Conservation (phyloP, 2,888 invertebrate species). For the Bellardia pandia region DNA sequence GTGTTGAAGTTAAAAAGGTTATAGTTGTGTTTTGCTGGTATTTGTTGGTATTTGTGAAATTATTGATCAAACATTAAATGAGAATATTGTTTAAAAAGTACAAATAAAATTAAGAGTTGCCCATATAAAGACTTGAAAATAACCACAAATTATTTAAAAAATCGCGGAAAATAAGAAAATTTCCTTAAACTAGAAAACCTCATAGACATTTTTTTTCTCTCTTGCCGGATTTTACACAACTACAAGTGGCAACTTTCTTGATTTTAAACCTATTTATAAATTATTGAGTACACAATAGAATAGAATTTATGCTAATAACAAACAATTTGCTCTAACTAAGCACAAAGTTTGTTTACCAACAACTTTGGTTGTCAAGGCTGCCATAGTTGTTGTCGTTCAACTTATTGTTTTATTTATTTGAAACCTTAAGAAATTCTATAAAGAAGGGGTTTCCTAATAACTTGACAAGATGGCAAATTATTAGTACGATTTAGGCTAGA, state of each 20-base stretch:
- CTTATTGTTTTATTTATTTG: slow-evolving; percentile 14
- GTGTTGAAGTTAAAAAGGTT: slow-evolving; percentile 67
- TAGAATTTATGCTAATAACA: slow-evolving; percentile 60
- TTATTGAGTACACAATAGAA: slow-evolving; percentile 43
- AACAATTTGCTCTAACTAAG: slow-evolving; percentile 31
- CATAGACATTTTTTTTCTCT: neutral
- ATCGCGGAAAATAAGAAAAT: neutral
- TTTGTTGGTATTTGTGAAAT: slow-evolving; percentile 73
- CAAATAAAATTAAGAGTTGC: slow-evolving; percentile 33
- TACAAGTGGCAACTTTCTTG: slow-evolving; percentile 5
- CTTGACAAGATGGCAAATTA: slow-evolving; percentile 20
- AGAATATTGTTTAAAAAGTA: slow-evolving; percentile 26
- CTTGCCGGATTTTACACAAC: neutral
- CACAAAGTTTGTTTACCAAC: neutral
- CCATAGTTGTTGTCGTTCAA: slow-evolving; percentile 54
- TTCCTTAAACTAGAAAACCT: neutral
- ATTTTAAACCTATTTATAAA: slow-evolving; percentile 24
- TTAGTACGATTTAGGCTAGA: slow-evolving; percentile 78
- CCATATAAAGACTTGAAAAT: neutral
- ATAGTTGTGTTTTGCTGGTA: slow-evolving; percentile 58
- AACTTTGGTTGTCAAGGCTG: slow-evolving; percentile 72
- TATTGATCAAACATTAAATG: slow-evolving; percentile 81
- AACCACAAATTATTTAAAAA: neutral
- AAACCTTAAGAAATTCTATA: neutral
- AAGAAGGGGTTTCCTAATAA: slow-evolving; percentile 53